Base-by-base conservation (phyloP, 2,888 invertebrate species). In the Timandra comae region DNA sequence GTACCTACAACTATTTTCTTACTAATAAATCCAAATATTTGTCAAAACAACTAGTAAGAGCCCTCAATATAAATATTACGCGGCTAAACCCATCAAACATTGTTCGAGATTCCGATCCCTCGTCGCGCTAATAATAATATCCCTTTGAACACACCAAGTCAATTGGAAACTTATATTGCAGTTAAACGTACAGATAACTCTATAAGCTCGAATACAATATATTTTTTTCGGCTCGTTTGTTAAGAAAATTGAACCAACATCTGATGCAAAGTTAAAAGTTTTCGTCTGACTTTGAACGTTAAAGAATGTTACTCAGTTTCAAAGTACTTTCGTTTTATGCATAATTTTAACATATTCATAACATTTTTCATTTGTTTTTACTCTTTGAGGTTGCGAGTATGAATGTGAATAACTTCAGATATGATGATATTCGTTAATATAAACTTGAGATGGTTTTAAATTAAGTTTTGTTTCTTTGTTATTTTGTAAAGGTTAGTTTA, bases 211-310 rank as follows among this genome's bases (percentile, higher is more conserved):
- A n/a, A 48, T 46, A 52, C 66, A 68, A 70, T 69, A 73, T 76
- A 72, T 76, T 74, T 78, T 69, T 74, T 57, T 52, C 73, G 78
- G 73, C 71, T 73, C 67, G 69, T 67, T 80, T 74, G 61, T 48
- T 67, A 65, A 68, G 73, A 75, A 77, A 72, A 78, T 80, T 77
- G 73, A 64, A 53, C 46, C 49, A 62, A 60, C 66, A 72, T 74
- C 64, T 71, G 56, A 61, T 64, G 54, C 55, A 60, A 63, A 46
- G 46, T 49, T 53, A 36, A 38, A 41, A 45, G 33, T 39, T 48
- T 39, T 35, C 27, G 22, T 38, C 31, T 41, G 41, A 34, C 41
- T 38, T 36, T 35, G 36, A 33, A 34, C 41, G 35, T 36, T 33
- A 34, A 33, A 30, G 30, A 35, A 37, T 39, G 30, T 43, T 36